These are phyloP conservation scores for Mimumesa dahlbomi DNA, from an alignment of 2,888 invertebrate species.

Conservation along the genomic window DNA sequence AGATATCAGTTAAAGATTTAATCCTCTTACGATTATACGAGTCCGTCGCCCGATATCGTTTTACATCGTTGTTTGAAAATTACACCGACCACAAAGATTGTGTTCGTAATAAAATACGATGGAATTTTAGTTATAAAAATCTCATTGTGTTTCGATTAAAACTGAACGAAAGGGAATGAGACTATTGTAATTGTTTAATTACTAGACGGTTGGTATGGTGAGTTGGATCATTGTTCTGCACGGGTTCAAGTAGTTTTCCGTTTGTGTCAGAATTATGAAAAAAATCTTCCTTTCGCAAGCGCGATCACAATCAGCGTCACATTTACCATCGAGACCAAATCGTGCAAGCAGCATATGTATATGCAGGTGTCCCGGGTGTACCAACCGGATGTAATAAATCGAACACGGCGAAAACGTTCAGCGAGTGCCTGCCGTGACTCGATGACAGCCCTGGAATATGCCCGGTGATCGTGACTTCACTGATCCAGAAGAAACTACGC, in stretches of 20 bases:
- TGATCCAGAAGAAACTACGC: conserved; percentile 47
- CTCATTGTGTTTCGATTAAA: too few relatives aligned
- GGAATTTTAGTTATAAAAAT: too few relatives aligned
- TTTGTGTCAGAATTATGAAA: conserved; percentile 31
- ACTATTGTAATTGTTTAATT: background rate
- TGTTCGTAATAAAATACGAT: too few relatives aligned
- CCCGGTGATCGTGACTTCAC: conserved; percentile 47
- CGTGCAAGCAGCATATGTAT: conserved; percentile 46
- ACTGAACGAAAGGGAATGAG: too few relatives aligned
- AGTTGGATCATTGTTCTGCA: conserved; percentile 10
- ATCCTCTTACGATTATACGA: conserved; percentile 40
- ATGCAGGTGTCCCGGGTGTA: conserved; percentile 66
- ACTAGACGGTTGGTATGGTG: background rate
- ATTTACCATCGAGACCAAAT: conserved; percentile 39
- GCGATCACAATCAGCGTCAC: conserved; percentile 42
- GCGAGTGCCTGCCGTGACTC: conserved; percentile 64
- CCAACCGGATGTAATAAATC: conserved; percentile 72
- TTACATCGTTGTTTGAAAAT: background rate
- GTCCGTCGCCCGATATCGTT: conserved; percentile 29
- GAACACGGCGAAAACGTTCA: conserved; percentile 67
- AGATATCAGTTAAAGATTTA: conserved; percentile 39
- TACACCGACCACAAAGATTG: too few relatives aligned
- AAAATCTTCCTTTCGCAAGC: conserved; percentile 28
- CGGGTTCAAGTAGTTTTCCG: conserved; percentile 1
- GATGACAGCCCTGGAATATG: conserved; percentile 65